Base-by-base conservation (phyloP, 2,888 invertebrate genomes). In the Strigamia crassipes region DNA sequence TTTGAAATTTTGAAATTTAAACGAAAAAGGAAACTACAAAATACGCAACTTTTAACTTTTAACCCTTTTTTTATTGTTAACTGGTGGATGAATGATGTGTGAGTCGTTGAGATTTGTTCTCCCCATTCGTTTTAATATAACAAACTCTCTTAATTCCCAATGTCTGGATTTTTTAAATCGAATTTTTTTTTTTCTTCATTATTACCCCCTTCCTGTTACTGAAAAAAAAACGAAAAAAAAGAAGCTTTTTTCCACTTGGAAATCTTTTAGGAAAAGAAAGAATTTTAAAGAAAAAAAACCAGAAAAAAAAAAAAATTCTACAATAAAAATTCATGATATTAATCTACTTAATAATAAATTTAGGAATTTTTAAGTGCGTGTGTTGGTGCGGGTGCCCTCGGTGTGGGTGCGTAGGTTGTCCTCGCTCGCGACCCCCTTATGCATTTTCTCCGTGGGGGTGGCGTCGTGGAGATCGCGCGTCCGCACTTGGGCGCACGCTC, bases 221-320 rank as follows among this genome's bases (percentile, higher is more conserved):
- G 46, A 38, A 23, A 80, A 61, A 80, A 56, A 80, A 80, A 51
- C 18, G 21, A 80, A n/a, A 56, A 73, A 73, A 66, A 56, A 41
- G 38, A 41, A 56, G 31, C 80, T 80, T 81, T 66, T 81, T 81
- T 73, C 73, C 73, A 73, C 73, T 73, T 73, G 73, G 73, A 73
- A 73, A 73, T 73, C 41, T 78, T 78, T 78, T 78, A 42, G 78
- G 38, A 42, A 78, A 78, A 42, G 78, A 78, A 77, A 78, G 78
- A 42, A 78, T 78, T 42, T 78, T 31, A 10, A 38, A 78, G 38
- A 21, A 41, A 42, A 42, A 78, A 78, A 78, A 41, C 18, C 8
- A n/a, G n/a, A 41, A 3, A 78, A 41, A 31, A 78, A 38, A 42
- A 42, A 78, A 42, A 78, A 78, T 42, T 78, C 78, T 42, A 42